Conservation (phyloP, 2,888 invertebrate genomes). For the Osedax frankpressi region DNA sequence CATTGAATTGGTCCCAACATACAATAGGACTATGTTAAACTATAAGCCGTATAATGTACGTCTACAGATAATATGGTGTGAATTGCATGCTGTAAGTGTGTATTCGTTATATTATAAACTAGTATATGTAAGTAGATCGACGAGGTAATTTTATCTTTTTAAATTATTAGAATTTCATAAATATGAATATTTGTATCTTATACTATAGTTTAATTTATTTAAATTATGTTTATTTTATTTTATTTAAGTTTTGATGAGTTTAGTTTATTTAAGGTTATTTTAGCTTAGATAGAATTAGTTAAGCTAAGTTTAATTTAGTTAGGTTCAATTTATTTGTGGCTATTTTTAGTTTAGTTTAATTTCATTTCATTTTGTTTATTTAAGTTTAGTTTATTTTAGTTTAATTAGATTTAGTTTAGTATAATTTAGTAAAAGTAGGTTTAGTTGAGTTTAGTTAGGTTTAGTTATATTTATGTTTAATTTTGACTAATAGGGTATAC, state of each 20-base stretch:
- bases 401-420: neutral
- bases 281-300: neutral
- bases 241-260: neutral
- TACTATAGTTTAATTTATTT: neutral
- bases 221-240: neutral
- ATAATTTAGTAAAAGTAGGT: neutral
- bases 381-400: neutral
- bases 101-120: no score
- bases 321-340: neutral
- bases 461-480: neutral
- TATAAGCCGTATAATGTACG: no score
- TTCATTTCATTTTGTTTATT: neutral
- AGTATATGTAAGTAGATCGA: no score
- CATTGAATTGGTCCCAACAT: no score
- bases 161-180: no score
- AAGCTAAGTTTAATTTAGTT: neutral
- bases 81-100: no score
- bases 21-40: no score
- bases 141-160: no score
- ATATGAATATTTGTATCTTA: no score
- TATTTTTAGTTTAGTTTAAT: neutral
- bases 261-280: neutral
- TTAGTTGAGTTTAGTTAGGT: neutral
- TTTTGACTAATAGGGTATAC: neutral
- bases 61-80: no score